phyloP scores from a whole-genome alignment of 2,888 invertebrate species.

The Labia minor region DNA sequence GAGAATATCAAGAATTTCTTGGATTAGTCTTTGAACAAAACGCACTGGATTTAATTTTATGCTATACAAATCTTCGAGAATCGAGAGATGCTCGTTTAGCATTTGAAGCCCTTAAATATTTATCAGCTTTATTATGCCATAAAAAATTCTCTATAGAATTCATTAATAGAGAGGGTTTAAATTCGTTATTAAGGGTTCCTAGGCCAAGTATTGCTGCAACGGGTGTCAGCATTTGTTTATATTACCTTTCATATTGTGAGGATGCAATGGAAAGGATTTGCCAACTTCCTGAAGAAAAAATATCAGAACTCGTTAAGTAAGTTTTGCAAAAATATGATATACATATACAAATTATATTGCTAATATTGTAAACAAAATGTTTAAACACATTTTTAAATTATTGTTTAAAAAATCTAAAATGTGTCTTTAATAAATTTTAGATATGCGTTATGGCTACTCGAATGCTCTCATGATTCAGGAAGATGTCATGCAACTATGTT shows the following conservation, averaged over 20 bases:
- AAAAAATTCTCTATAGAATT: constrained; percentile 98
- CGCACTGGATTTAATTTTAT: constrained; percentile 79
- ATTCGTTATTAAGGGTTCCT: constrained; percentile 70
- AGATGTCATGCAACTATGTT: constrained; percentile 97
- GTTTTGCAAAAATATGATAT: too few species aligned
- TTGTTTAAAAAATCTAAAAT: neutral
- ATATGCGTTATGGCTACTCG: constrained; percentile 89
- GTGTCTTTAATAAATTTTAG: constrained; percentile 36
- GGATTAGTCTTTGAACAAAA: constrained; percentile 87
- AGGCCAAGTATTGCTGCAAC: constrained; percentile 91
- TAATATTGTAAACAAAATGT: neutral
- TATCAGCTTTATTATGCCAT: constrained; percentile 89
- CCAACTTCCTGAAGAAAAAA: constrained; percentile 63
- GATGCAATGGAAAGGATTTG: constrained; percentile 97
- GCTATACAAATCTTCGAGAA: constrained; percentile 79
- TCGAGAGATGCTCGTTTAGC: constrained; percentile 84
- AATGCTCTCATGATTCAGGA: constrained; percentile 95
- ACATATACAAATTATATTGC: neutral
- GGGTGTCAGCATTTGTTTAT: constrained; percentile 90
- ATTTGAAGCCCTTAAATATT: constrained; percentile 91
- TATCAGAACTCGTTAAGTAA: constrained; percentile 65
- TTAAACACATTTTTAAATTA: neutral
- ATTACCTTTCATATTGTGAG: constrained; percentile 92
- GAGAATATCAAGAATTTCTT: constrained; percentile 95
- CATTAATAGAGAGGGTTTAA: constrained; percentile 75